phyloP scores from a whole-genome alignment of 1,140 invertebrate genomes.

The Eupristina koningsbergeri region DNA sequence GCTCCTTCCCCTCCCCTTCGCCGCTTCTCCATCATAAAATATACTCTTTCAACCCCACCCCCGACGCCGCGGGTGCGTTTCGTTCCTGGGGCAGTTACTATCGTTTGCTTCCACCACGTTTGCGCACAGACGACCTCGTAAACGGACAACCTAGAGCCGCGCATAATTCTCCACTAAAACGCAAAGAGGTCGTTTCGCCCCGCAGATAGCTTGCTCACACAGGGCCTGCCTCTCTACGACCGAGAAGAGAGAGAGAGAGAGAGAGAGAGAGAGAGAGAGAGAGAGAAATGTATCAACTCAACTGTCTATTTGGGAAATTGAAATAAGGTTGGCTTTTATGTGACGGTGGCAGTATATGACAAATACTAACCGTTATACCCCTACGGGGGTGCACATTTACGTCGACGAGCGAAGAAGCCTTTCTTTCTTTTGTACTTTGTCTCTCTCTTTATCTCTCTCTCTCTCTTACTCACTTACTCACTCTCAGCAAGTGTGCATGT shows the following conservation, averaged over 20 bases:
- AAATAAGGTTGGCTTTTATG: conserved; percentile 56
- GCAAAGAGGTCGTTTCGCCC: conserved; percentile 66
- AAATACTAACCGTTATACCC: conserved; percentile 41
- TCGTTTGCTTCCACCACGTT: conserved; percentile 45
- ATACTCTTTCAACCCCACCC: conserved; percentile 37
- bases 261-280: background rate
- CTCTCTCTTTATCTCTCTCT: no score
- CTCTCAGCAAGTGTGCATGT: background rate
- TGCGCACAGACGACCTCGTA: conserved; percentile 61
- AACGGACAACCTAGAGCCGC: conserved; percentile 65
- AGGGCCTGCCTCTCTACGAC: no score
- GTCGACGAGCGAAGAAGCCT: background rate
- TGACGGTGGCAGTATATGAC: conserved; percentile 31
- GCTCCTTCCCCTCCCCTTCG: conserved; percentile 49
- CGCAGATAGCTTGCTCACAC: conserved; percentile 49
- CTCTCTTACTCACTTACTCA: background rate
- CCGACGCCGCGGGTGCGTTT: background rate
- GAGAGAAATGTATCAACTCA: conserved; percentile 49
- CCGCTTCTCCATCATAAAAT: conserved; percentile 35
- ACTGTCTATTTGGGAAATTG: conserved; percentile 56
- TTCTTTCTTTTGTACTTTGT: background rate
- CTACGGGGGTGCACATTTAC: background rate
- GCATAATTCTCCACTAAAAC: conserved; percentile 70
- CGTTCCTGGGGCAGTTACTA: conserved; percentile 44
- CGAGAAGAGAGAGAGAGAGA: conserved; percentile 15